phyloP scores from a whole-genome alignment of 2,888 invertebrate species.

The Sarcophaga variegata region DNA sequence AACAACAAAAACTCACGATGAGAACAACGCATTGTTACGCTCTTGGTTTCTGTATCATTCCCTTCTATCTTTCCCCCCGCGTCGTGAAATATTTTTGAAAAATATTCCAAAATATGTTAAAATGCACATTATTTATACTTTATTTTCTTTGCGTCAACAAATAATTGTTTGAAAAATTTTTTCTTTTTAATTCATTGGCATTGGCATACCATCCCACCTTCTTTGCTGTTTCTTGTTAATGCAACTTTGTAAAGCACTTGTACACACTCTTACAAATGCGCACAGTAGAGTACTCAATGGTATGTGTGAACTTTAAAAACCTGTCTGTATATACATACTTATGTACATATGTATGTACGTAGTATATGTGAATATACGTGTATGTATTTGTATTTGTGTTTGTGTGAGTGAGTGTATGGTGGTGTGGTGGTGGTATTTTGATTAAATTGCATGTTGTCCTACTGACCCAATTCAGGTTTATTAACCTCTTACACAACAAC shows the following conservation, averaged over 20 bases:
- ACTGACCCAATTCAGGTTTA: slow-evolving; percentile 81
- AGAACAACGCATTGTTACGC: too few species aligned
- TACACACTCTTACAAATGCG: slow-evolving; percentile 33
- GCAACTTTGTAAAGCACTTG: slow-evolving; percentile 30
- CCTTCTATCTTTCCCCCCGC: too few species aligned
- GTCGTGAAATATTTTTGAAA: too few species aligned
- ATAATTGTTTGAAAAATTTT: background rate
- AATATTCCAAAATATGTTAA: too few species aligned
- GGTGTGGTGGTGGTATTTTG: slow-evolving; percentile 58
- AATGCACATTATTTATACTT: too few species aligned
- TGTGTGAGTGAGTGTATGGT: slow-evolving; percentile 40
- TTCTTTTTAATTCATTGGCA: background rate
- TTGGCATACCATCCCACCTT: slow-evolving; percentile 25
- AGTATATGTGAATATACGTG: background rate
- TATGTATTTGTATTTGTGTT: background rate
- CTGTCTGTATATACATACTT: background rate
- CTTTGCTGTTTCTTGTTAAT: slow-evolving; percentile 20
- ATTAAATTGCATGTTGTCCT: slow-evolving; percentile 79
- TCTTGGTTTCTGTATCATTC: too few species aligned
- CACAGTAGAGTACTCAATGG: slow-evolving; percentile 37
- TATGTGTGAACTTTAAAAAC: background rate
- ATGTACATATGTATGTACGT: background rate
- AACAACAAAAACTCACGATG: too few species aligned
- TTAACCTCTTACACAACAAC: slow-evolving; percentile 76
- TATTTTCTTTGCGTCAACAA: too few species aligned